phyloP scores from a whole-genome alignment of 2,888 invertebrate species.

The Leptothorax acervorum region DNA sequence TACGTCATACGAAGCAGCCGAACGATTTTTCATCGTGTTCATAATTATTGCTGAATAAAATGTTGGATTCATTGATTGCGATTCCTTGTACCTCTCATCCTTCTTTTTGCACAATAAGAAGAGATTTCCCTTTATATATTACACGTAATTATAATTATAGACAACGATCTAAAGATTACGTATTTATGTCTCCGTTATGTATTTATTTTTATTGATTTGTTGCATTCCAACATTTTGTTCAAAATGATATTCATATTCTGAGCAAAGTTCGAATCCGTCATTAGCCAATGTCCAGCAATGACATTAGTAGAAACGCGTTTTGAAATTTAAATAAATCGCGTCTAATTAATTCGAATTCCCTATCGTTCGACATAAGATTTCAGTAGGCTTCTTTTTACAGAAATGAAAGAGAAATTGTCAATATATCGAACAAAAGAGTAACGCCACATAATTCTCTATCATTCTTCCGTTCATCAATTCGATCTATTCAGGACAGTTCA shows the following conservation, averaged over 20 bases:
- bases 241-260: not conserved
- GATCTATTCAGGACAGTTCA: not conserved
- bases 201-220: not conserved
- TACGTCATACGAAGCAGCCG: slow-evolving; percentile 1
- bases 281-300: not conserved
- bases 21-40: slow-evolving; percentile 44
- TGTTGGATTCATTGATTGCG: slow-evolving; percentile 41
- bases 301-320: not conserved
- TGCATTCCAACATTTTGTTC: slow-evolving; percentile 29
- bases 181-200: not conserved
- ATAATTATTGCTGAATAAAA: slow-evolving; percentile 48
- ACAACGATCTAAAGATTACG: not conserved
- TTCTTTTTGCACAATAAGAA: not conserved
- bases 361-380: not conserved
- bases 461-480: not conserved
- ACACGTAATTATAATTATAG: not conserved
- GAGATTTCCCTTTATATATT: not conserved
- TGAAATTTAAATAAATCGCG: not conserved
- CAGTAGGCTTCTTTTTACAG: not conserved
- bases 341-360: not conserved
- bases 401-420: not conserved
- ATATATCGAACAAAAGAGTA: not conserved
- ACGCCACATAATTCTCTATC: not conserved
- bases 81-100: not conserved
- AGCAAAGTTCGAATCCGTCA: not conserved